A percentile compares a stretch with the other conserved stretches of the same genome.
Evolutionary conservation across 2,888 invertebrate species (phyloP).

Genomic region (Lepas anatifera): DNA sequence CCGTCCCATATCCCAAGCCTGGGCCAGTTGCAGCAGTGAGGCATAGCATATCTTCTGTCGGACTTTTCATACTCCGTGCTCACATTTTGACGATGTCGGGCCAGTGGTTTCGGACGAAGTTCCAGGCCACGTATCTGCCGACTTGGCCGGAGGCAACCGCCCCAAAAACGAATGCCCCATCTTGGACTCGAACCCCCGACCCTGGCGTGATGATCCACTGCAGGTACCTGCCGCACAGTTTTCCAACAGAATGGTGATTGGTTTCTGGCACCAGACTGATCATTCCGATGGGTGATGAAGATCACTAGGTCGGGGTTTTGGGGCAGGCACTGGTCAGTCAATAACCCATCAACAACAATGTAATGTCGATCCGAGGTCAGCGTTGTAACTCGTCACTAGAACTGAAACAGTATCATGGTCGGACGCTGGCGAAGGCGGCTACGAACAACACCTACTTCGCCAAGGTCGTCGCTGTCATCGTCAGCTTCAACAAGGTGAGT

Average conservation of each 20-base stretch:
- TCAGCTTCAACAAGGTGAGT: no score
- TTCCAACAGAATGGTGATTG: no score
- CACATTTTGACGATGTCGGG: background rate
- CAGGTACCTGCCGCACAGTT: background rate
- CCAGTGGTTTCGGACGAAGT: constrained; percentile 54
- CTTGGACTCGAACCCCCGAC: constrained; percentile 60
- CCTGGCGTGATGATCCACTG: background rate
- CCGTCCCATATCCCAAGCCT: no score
- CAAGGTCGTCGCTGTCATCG: no score
- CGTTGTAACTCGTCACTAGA: background rate
- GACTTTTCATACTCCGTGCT: no score
- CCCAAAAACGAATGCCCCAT: constrained; percentile 59
- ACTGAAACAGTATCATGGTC: background rate
- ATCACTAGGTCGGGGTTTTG: no score
- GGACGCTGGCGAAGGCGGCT: background rate
- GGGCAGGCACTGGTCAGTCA: no score
- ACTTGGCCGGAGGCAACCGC: constrained; percentile 60
- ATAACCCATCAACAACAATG: background rate
- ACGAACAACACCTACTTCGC: no score
- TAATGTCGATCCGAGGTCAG: background rate
- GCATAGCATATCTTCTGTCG: no score
- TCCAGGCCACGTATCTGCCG: constrained; percentile 69
- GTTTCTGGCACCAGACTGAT: no score
- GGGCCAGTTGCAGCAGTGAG: no score
- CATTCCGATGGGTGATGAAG: no score